Conservation (phyloP, 2,888 invertebrate species). For the Pristionchus japonicus region DNA sequence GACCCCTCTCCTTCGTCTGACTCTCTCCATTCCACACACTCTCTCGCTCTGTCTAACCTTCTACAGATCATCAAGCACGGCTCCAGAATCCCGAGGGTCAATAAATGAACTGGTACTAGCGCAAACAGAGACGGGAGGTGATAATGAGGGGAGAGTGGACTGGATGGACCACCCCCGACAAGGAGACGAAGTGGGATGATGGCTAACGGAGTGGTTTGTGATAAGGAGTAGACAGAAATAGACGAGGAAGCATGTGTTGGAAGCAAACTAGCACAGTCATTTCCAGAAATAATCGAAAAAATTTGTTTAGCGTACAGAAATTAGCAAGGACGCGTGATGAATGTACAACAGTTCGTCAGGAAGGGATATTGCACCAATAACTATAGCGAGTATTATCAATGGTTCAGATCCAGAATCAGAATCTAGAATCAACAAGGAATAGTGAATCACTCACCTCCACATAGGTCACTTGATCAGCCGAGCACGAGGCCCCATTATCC, state of each 20-base stretch:
- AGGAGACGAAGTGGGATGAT: neutral
- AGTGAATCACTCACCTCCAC: slow-evolving; percentile 57
- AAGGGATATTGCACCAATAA: too few relatives aligned
- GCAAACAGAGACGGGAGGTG: neutral
- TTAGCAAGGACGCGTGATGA: neutral
- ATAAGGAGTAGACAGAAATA: neutral
- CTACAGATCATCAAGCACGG: too few relatives aligned
- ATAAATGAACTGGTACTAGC: slow-evolving; percentile 14
- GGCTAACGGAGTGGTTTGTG: neutral
- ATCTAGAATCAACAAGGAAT: too few relatives aligned
- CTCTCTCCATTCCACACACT: too few relatives aligned
- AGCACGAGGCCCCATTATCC: slow-evolving; percentile 57
- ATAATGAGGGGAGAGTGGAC: slow-evolving; percentile 9
- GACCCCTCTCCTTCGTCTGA: too few relatives aligned
- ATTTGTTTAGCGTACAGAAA: neutral
- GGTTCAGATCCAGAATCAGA: too few relatives aligned
- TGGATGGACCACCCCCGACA: neutral
- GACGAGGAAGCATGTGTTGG: neutral
- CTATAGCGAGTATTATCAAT: too few relatives aligned
- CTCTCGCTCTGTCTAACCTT: too few relatives aligned
- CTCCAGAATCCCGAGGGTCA: slow-evolving; percentile 9
- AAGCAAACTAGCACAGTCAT: too few relatives aligned
- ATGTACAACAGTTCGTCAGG: too few relatives aligned
- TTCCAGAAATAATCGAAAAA: neutral
- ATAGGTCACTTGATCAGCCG: slow-evolving; percentile 70